Conservation (phyloP, 2,888 invertebrate species). For the Argynnis bischoffii region DNA sequence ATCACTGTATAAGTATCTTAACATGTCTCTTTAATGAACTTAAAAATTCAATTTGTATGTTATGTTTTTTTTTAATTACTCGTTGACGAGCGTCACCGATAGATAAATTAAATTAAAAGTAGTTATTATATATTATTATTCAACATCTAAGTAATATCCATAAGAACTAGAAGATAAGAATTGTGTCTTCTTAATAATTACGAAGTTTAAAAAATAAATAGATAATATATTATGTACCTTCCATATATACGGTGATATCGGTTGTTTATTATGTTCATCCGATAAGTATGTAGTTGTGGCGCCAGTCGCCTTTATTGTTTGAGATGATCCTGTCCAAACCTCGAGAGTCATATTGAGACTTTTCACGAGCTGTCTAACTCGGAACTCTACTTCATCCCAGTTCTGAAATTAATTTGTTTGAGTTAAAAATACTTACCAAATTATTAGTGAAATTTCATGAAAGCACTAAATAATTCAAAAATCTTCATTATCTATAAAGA, state of each 20-base stretch:
- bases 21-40: too few relatives aligned
- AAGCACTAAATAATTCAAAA: too few relatives aligned
- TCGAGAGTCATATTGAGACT: conserved; percentile 40
- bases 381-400: conserved; percentile 56
- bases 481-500: too few relatives aligned
- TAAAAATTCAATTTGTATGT: background rate
- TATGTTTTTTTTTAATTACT: background rate
- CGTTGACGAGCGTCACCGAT: too few relatives aligned
- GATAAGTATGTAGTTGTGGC: conserved; percentile 1
- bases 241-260: conserved; percentile 56
- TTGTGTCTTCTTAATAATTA: too few relatives aligned
- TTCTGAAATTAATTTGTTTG: conserved; percentile 48
- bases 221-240: conserved; percentile 51
- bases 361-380: conserved; percentile 49
- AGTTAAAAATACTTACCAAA: background rate
- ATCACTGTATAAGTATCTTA: too few relatives aligned
- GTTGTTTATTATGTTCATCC: conserved; percentile 37
- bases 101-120: too few relatives aligned
- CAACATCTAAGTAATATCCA: too few relatives aligned
- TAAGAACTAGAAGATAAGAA: too few relatives aligned
- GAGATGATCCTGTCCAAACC: conserved; percentile 52
- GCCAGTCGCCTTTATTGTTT: conserved; percentile 29
- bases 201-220: too few relatives aligned
- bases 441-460: too few relatives aligned
- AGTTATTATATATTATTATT: too few relatives aligned